These are phyloP conservation scores for Mythimna impura DNA, from an alignment of 2,888 invertebrate species.

Conservation along the genomic window DNA sequence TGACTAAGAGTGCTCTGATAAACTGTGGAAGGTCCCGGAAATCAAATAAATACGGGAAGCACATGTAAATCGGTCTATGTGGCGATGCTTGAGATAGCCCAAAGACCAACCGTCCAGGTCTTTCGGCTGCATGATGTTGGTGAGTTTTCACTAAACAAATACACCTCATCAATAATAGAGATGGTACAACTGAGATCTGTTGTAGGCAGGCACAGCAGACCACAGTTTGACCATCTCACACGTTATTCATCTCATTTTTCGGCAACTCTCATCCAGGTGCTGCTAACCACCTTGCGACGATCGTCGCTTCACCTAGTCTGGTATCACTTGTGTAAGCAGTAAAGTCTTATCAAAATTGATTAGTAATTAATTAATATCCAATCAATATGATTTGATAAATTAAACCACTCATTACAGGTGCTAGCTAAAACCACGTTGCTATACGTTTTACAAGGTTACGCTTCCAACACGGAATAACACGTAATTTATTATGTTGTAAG, in stretches of 20 bases:
- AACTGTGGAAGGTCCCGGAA: too few species aligned
- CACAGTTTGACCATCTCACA: not conserved
- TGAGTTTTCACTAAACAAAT: too few species aligned
- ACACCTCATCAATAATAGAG: too few species aligned
- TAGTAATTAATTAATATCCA: slow-evolving; percentile 1
- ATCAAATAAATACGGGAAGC: too few species aligned
- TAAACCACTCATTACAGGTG: slow-evolving; percentile 11
- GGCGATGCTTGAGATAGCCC: too few species aligned
- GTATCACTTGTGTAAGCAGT: not conserved
- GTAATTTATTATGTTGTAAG: slow-evolving; percentile 49
- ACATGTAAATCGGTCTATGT: too few species aligned
- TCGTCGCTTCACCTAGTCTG: not conserved
- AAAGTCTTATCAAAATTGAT: too few species aligned
- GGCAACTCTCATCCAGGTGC: not conserved
- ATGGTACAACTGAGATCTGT: too few species aligned
- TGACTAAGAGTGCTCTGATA: too few species aligned
- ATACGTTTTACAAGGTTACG: slow-evolving; percentile 20
- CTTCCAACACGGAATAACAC: slow-evolving; percentile 43
- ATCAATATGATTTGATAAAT: slow-evolving; percentile 12
- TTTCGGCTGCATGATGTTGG: too few species aligned
- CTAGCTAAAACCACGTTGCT: slow-evolving; percentile 29
- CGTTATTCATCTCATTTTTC: not conserved
- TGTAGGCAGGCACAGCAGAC: too few species aligned
- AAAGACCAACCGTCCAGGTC: too few species aligned
- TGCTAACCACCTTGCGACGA: not conserved